phyloP scores from a whole-genome alignment of 2,888 invertebrate genomes.

The Encarsia formosa region DNA sequence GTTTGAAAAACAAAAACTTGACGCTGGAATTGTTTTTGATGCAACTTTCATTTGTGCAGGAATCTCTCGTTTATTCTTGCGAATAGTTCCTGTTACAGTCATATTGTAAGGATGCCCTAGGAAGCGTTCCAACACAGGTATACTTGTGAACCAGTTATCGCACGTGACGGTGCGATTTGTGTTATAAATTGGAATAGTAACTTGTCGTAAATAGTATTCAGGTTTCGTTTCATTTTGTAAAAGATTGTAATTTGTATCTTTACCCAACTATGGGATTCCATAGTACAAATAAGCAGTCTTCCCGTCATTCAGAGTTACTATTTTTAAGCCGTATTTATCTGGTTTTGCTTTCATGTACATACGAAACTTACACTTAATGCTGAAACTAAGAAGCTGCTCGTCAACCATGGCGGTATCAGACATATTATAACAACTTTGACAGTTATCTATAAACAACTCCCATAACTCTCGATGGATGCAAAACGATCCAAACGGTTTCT shows the following conservation, averaged over 20 bases:
- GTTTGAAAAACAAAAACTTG: constrained; percentile 30
- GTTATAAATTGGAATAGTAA: constrained; percentile 3
- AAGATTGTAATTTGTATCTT: not conserved
- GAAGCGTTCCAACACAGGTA: constrained; percentile 7
- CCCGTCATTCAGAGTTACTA: constrained; percentile 40
- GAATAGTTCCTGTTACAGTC: constrained; percentile 29
- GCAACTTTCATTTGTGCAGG: constrained; percentile 25
- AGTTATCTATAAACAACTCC: not conserved
- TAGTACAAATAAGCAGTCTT: constrained; percentile 35
- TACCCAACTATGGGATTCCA: constrained; percentile 9
- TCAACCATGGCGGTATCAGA: constrained; percentile 34
- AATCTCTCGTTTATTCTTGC: constrained; percentile 29
- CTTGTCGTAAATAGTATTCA: constrained; percentile 6
- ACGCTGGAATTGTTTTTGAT: constrained; percentile 21
- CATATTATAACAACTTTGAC: constrained; percentile 22
- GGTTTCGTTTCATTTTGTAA: not conserved
- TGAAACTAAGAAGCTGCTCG: constrained; percentile 33
- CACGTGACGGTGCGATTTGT: constrained; percentile 4
- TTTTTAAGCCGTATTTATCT: constrained; percentile 43
- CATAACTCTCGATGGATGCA: not conserved
- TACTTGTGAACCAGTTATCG: constrained; percentile 19
- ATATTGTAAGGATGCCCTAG: constrained; percentile 11
- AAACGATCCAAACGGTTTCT: not conserved
- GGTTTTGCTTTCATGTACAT: constrained; percentile 39
- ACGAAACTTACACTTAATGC: constrained; percentile 33